A percentile compares a stretch with the other conserved stretches of the same genome.
Evolutionary conservation across 1,140 invertebrate genomes (phyloP).

Genomic region (Drosophila parvula): DNA sequence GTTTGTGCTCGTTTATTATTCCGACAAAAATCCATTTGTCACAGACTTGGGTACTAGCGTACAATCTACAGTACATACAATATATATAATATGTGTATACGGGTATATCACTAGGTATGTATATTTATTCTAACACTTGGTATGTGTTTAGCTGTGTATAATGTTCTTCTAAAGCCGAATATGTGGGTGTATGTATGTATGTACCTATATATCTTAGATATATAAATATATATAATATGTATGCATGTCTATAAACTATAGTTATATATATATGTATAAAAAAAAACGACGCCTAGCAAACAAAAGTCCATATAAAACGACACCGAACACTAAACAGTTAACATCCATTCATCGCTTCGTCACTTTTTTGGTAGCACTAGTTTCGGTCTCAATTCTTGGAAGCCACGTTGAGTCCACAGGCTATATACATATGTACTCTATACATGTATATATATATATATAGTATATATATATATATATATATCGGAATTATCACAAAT

Average conservation of each 20-base stretch:
- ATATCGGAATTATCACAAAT: constrained; percentile 56
- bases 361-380: constrained; percentile 42
- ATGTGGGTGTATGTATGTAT: constrained; percentile 10
- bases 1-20: constrained; percentile 50
- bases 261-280: constrained; percentile 30
- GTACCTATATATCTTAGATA: constrained; percentile 24
- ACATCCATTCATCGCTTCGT: constrained; percentile 5
- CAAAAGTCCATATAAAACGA: constrained; percentile 51
- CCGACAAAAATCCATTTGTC: constrained; percentile 29
- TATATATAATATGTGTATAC: constrained; percentile 10
- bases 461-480: constrained; percentile 3
- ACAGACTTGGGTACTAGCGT: constrained; percentile 25
- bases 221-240: constrained; percentile 33
- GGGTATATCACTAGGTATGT: constrained; percentile 7
- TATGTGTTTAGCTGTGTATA: constrained; percentile 24
- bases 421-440: constrained; percentile 15
- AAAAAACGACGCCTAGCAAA: constrained; percentile 49
- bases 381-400: constrained; percentile 31
- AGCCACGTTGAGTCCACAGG: constrained; percentile 27
- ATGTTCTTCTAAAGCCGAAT: constrained; percentile 28
- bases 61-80: constrained; percentile 9
- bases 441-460: constrained; percentile 1
- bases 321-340: constrained; percentile 36
- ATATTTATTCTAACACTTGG: constrained; percentile 17
- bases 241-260: neutral